Base-by-base conservation (phyloP, 1,140 invertebrate species). In the Neodiprion fabricii region DNA sequence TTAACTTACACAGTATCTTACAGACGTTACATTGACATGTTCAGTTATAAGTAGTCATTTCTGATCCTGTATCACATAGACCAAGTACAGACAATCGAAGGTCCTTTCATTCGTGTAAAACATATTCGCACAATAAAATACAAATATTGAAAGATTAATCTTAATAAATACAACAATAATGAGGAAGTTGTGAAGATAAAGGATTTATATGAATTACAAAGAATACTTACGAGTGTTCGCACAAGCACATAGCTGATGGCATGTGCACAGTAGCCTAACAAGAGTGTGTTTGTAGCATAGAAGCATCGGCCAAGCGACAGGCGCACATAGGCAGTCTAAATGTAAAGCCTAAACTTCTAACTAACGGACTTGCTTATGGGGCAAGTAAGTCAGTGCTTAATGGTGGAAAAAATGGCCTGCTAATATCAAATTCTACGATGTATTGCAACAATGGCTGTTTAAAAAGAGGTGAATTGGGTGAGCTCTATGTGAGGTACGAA, bases 401-500 rank as follows among this genome's bases (percentile, higher is more conserved):
- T 77, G 75, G 79, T 78, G 78, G 80, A 74, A 85, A 79, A 82
- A 82, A 82, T 77, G 79, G 77, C 77, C 77, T 79, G 74, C 78
- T 82, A 81, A 82, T 83, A 84, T 80, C 81, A 77, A 83, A 85
- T 80, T 67, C 82, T 28, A 84, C 82, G 79, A 81, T 80, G 71
- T 82, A 84, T 81, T 72, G 82, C 85, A 87, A 85, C 85, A 87
- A 84, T 81, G 86, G 85, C 84, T 86, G 85, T 82, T 85, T 88
- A 85, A 88, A 82, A 86, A 82, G 81, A 82, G 82, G 83, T 81
- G 86, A 88, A 87, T 88, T 88, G 87, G 87, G 87, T 82, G 87
- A 88, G 85, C 87, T 88, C 84, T 88, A 86, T 86, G 82, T 88
- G 86, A 88, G 87, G 87, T 88, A 88, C 85, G 86, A 83, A 85